Conservation (phyloP, 2,888 invertebrate species). For the Neoascia interrupta region DNA sequence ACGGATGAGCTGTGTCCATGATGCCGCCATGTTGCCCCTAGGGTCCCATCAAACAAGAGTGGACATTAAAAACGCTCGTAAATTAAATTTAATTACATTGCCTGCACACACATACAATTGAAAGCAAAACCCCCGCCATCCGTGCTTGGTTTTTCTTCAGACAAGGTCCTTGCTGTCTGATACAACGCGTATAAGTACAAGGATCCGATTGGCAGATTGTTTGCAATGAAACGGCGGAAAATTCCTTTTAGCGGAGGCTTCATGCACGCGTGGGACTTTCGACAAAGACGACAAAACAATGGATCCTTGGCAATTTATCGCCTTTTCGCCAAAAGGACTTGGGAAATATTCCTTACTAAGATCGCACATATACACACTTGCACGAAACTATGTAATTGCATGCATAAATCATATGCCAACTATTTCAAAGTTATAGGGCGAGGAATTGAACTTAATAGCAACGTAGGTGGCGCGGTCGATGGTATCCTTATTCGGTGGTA, state of each 20-base stretch:
- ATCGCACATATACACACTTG: conserved; percentile 20
- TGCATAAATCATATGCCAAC: conserved; percentile 62
- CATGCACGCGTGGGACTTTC: conserved; percentile 29
- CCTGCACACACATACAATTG: not conserved
- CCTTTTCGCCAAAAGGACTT: conserved; percentile 24
- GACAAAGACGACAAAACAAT: conserved; percentile 21
- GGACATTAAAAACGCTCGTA: conserved; percentile 63
- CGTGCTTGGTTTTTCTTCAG: not conserved
- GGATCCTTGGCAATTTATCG: conserved; percentile 56
- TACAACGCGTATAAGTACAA: conserved; percentile 6
- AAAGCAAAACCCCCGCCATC: not conserved
- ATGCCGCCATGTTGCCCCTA: not conserved
- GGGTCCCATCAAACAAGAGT: conserved; percentile 40
- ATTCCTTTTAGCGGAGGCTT: not conserved
- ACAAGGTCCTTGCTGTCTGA: not conserved
- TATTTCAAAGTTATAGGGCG: conserved; percentile 53
- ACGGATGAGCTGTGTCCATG: conserved; percentile 17
- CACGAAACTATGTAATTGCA: conserved; percentile 62
- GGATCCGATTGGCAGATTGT: conserved; percentile 24
- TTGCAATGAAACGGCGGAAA: not conserved
- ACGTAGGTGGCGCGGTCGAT: conserved; percentile 11
- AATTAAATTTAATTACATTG: conserved; percentile 66
- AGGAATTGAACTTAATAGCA: conserved; percentile 57
- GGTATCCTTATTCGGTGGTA: not conserved
- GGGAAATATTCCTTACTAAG: conserved; percentile 1